Evolutionary conservation across 1,140 invertebrate species (phyloP).

Genomic region (Oppia nitens): DNA sequence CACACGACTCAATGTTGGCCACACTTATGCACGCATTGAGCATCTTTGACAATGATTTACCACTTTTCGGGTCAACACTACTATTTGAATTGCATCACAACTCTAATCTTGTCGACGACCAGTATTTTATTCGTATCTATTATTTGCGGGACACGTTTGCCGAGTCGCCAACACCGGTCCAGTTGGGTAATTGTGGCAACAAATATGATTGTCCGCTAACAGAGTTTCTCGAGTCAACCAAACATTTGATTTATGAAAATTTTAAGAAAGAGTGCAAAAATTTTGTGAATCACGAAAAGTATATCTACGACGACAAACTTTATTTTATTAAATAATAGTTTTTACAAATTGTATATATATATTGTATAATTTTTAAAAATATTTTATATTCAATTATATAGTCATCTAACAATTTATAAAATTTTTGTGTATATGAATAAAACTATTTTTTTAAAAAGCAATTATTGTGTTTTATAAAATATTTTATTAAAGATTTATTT

Average conservation of each 20-base stretch:
- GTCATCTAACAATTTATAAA: not conserved
- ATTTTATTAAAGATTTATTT: too few relatives aligned
- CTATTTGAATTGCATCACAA: slow-evolving; percentile 7
- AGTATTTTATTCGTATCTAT: slow-evolving; percentile 46
- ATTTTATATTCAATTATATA: not conserved
- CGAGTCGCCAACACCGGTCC: not conserved
- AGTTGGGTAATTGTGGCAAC: not conserved
- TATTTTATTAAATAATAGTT: too few relatives aligned
- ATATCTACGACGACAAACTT: too few relatives aligned
- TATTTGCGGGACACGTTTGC: not conserved
- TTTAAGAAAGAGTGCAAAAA: not conserved
- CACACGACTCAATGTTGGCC: slow-evolving; percentile 16
- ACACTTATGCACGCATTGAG: slow-evolving; percentile 13
- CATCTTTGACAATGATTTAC: not conserved
- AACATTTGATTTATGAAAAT: not conserved
- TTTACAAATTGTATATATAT: not conserved
- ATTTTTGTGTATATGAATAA: not conserved
- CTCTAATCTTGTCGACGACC: slow-evolving; percentile 24
- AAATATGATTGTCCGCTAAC: not conserved
- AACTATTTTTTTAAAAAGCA: not conserved
- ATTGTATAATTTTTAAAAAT: not conserved
- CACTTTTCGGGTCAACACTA: slow-evolving; percentile 13
- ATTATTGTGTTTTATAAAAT: too few relatives aligned
- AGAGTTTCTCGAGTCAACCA: not conserved
- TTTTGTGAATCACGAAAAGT: too few relatives aligned